Conservation (phyloP, 2,888 invertebrate species). For the Alcis repandata region DNA sequence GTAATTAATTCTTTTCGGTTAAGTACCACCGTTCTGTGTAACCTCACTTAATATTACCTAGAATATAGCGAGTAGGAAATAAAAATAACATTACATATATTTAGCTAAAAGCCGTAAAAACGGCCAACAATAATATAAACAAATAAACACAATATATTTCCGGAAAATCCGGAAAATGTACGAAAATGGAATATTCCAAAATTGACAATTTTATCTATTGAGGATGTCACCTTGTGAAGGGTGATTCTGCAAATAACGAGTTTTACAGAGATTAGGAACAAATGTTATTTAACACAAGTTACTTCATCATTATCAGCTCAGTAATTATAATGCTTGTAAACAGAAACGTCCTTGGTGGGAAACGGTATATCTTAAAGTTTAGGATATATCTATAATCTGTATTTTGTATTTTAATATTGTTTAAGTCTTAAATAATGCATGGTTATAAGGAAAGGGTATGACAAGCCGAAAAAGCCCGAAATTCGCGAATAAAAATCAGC, state of each 20-base stretch:
- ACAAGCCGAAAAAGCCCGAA: too few species aligned
- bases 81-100: slow-evolving; percentile 1
- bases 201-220: slow-evolving; percentile 21
- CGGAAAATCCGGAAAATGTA: slow-evolving; percentile 20
- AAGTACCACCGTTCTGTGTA: too few species aligned
- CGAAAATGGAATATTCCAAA: slow-evolving; percentile 30
- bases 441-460: too few species aligned
- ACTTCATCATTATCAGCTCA: slow-evolving; percentile 6
- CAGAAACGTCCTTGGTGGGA: slow-evolving; percentile 18
- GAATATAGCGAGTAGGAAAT: slow-evolving; percentile 5
- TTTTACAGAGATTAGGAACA: slow-evolving; percentile 1
- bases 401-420: too few species aligned
- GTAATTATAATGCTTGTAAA: slow-evolving; percentile 25
- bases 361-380: not conserved
- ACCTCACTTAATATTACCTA: not conserved
- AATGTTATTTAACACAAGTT: slow-evolving; percentile 8
- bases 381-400: too few species aligned
- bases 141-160: slow-evolving; percentile 14
- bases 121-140: not conserved
- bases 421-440: too few species aligned
- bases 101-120: slow-evolving; percentile 1
- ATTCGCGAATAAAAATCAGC: too few species aligned
- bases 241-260: not conserved
- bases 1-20: too few species aligned
- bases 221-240: slow-evolving; percentile 33